Conservation (phyloP, 2,888 invertebrate species). For the Scaptomyza tumidula region DNA sequence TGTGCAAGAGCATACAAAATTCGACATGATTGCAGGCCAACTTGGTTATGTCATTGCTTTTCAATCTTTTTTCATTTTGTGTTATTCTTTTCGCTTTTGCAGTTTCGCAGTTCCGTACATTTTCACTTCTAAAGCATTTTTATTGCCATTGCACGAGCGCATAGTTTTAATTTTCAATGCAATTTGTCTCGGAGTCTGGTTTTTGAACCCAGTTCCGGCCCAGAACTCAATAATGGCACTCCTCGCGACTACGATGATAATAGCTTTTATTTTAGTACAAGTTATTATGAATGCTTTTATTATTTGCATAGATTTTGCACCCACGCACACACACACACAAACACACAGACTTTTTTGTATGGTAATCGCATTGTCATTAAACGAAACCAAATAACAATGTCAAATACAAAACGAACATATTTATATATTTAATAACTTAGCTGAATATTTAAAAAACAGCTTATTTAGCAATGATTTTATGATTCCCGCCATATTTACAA, state of each 20-base stretch:
- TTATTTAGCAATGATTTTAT: background rate
- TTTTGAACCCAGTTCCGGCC: slow-evolving; percentile 8
- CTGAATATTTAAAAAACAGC: background rate
- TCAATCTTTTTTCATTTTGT: no score
- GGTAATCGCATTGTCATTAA: no score
- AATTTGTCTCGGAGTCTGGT: slow-evolving; percentile 59
- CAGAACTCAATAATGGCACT: slow-evolving; percentile 1
- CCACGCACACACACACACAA: background rate
- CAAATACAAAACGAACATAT: background rate
- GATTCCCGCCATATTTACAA: background rate
- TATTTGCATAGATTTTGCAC: slow-evolving; percentile 3
- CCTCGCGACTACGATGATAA: slow-evolving; percentile 13
- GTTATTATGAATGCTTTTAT: slow-evolving; percentile 27
- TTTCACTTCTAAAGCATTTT: slow-evolving; percentile 67
- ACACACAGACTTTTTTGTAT: background rate
- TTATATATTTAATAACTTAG: background rate
- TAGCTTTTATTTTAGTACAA: slow-evolving; percentile 36
- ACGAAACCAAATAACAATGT: no score
- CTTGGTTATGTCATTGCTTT: slow-evolving; percentile 18
- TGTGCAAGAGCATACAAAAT: slow-evolving; percentile 16
- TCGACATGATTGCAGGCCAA: slow-evolving; percentile 23
- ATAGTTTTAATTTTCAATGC: slow-evolving; percentile 63
- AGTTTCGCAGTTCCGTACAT: slow-evolving; percentile 68
- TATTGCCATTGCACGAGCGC: slow-evolving; percentile 63
- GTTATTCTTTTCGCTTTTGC: no score